These are phyloP conservation scores for Xanthostigma xanthostigma DNA, from an alignment of 2,888 invertebrate genomes.

Conservation along the genomic window DNA sequence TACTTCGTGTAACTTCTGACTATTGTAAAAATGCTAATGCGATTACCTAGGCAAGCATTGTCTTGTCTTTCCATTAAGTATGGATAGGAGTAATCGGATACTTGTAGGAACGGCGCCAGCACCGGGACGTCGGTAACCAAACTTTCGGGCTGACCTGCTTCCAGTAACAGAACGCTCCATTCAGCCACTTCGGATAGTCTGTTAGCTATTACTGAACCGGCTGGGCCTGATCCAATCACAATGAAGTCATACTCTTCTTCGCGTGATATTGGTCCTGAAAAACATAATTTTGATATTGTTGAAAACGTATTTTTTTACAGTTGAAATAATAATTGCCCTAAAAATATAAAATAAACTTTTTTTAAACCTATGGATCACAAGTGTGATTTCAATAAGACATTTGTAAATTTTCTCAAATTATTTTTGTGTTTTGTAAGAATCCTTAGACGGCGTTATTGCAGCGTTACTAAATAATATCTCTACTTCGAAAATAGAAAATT, in stretches of 20 bases:
- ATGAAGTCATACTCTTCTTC: constrained; percentile 42
- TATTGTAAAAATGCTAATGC: not conserved
- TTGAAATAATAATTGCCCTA: too few species aligned
- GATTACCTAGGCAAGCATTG: constrained; percentile 32
- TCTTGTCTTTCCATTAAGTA: constrained; percentile 41
- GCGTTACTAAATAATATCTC: too few species aligned
- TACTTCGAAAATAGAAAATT: too few species aligned
- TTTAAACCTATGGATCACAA: too few species aligned
- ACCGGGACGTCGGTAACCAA: constrained; percentile 36
- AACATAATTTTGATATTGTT: too few species aligned
- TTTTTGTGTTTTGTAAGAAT: too few species aligned
- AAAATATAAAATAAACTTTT: too few species aligned
- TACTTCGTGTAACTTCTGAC: not conserved
- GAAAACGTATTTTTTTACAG: too few species aligned
- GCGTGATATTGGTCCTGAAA: not conserved
- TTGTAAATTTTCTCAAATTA: too few species aligned
- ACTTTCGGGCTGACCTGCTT: constrained; percentile 41
- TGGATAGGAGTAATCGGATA: constrained; percentile 43
- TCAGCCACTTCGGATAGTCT: constrained; percentile 46
- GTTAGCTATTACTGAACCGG: constrained; percentile 54
- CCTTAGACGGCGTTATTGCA: too few species aligned
- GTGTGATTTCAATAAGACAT: too few species aligned
- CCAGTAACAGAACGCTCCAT: constrained; percentile 47
- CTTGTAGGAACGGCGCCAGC: constrained; percentile 35
- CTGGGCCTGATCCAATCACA: constrained; percentile 53